Evolutionary conservation across 2,888 invertebrate species (phyloP).

Genomic region (Philereme vetulata): DNA sequence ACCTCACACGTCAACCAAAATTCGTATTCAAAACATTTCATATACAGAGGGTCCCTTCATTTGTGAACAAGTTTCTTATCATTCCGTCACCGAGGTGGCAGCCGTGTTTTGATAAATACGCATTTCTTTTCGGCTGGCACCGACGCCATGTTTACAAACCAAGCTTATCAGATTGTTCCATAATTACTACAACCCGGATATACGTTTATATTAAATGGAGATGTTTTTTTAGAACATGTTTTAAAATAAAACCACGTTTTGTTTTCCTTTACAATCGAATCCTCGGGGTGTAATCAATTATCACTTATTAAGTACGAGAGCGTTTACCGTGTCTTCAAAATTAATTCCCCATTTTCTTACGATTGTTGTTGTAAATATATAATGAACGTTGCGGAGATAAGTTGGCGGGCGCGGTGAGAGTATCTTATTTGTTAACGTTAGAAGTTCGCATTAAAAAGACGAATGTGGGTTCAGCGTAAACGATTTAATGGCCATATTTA

Average conservation of each 20-base stretch:
- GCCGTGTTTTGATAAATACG: slow-evolving; percentile 35
- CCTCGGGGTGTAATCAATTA: slow-evolving; percentile 36
- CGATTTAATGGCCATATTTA: slow-evolving; percentile 79
- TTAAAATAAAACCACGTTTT: not conserved
- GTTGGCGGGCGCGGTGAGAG: slow-evolving; percentile 50
- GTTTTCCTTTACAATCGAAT: slow-evolving; percentile 8
- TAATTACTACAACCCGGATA: slow-evolving; percentile 23
- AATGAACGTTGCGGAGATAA: slow-evolving; percentile 47
- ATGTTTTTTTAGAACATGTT: slow-evolving; percentile 3
- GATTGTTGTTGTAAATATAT: slow-evolving; percentile 36
- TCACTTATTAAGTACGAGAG: slow-evolving; percentile 33
- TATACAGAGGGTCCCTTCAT: slow-evolving; percentile 56
- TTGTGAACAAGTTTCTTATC: slow-evolving; percentile 55
- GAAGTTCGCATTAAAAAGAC: slow-evolving; percentile 65
- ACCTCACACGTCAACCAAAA: slow-evolving; percentile 58
- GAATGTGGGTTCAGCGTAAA: slow-evolving; percentile 65
- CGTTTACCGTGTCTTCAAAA: slow-evolving; percentile 34
- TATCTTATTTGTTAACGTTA: slow-evolving; percentile 63
- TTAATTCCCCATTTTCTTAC: slow-evolving; percentile 37
- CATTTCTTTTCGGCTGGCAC: slow-evolving; percentile 30
- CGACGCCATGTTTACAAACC: slow-evolving; percentile 26
- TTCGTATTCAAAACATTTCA: slow-evolving; percentile 64
- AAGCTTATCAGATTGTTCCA: slow-evolving; percentile 32
- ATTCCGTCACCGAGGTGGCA: slow-evolving; percentile 29
- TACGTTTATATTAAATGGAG: not conserved